These are phyloP conservation scores for Alviniconcha marisindica DNA, from an alignment of 1,140 invertebrate genomes.

Conservation along the genomic window DNA sequence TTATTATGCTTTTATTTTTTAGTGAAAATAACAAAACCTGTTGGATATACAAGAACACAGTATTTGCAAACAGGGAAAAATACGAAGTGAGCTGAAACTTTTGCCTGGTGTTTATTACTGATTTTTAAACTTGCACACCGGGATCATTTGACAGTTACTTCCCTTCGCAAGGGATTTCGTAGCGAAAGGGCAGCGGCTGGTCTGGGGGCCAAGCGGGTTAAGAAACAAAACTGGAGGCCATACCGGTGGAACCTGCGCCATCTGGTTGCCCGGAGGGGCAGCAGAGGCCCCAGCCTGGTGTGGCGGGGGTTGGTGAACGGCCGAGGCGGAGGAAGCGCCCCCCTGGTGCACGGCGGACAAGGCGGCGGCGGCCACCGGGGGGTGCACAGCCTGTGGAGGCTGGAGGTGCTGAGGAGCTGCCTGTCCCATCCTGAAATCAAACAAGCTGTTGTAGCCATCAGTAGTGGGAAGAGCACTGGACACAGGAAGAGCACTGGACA, in stretches of 20 bases:
- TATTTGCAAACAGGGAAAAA: no score
- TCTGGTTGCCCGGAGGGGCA: neutral
- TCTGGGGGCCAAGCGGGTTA: no score
- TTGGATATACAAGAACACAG: no score
- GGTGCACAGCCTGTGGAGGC: constrained; percentile 9
- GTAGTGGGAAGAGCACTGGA: neutral
- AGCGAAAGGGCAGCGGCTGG: no score
- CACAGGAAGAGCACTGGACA: neutral
- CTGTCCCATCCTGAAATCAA: constrained; percentile 17
- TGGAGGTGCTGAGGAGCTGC: neutral
- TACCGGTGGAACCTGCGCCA: neutral
- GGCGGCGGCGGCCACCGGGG: constrained; percentile 20
- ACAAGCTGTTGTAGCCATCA: neutral
- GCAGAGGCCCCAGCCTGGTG: constrained; percentile 8
- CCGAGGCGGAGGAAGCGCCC: neutral
- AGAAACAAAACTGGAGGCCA: no score
- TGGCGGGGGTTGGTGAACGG: neutral
- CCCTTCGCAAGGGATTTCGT: no score
- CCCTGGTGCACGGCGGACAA: constrained; percentile 20
- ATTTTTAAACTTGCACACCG: no score
- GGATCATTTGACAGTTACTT: no score
- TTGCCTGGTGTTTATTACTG: no score
- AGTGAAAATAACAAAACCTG: no score
- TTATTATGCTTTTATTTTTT: no score
- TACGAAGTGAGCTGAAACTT: no score